Percentiles rank a stretch among this genome's conserved stretches.
phyloP scores from a whole-genome alignment of 2,113 vertebrate genomes.

The Piliocolobus tephrosceles region DNA sequence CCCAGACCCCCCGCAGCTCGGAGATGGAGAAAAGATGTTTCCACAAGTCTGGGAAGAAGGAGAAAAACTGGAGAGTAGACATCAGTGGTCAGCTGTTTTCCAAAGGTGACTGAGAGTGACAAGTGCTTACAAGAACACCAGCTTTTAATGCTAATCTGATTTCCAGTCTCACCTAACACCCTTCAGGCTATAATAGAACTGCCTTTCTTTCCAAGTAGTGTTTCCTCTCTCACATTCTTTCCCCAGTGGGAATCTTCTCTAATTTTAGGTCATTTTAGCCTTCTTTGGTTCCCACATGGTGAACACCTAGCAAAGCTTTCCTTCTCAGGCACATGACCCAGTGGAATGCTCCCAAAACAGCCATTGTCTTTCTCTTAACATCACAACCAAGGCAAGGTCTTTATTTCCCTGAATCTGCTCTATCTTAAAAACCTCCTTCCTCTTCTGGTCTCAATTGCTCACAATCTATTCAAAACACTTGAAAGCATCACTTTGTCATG shows the following conservation, averaged over 20 bases:
- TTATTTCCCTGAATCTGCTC: neutral
- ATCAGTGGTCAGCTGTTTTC: neutral
- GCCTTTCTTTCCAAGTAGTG: neutral
- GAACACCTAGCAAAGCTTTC: neutral
- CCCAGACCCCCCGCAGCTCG: too few relatives aligned
- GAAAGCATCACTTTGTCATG: neutral
- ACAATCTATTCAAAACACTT: slow-evolving; percentile 12
- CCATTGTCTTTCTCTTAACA: neutral
- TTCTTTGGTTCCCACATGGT: neutral
- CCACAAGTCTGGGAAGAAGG: neutral
- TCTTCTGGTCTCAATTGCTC: neutral
- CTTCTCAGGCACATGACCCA: neutral
- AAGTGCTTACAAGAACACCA: neutral
- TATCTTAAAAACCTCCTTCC: slow-evolving; percentile 16
- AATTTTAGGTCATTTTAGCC: neutral
- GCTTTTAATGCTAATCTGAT: neutral
- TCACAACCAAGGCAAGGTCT: neutral
- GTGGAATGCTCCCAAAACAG: neutral
- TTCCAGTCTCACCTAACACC: neutral
- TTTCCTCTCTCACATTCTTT: too few relatives aligned
- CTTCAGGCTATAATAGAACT: neutral
- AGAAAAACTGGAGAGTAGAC: neutral
- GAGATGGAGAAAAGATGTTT: neutral
- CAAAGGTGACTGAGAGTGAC: neutral
- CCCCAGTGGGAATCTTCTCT: neutral